Evolutionary conservation across 1,140 invertebrate species (phyloP).

Genomic region (Paraescarpia echinospica): DNA sequence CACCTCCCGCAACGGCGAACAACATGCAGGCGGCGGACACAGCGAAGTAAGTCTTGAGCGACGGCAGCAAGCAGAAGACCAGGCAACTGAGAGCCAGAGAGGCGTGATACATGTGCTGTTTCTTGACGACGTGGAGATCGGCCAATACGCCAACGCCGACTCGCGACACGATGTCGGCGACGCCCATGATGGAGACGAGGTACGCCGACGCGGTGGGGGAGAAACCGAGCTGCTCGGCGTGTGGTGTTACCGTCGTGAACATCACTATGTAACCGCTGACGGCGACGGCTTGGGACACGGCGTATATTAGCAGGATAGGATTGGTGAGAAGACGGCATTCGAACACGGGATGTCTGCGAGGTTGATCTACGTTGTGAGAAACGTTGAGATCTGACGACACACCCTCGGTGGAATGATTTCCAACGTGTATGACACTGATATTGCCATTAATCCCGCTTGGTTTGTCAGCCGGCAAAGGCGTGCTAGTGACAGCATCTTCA

Average conservation of each 20-base stretch:
- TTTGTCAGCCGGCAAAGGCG: background rate
- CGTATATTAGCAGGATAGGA: conserved; percentile 16
- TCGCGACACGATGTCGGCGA: conserved; percentile 15
- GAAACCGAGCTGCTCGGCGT: conserved; percentile 11
- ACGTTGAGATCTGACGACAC: background rate
- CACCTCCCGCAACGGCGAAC: background rate
- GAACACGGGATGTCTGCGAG: background rate
- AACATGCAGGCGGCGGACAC: background rate
- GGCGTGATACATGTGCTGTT: background rate
- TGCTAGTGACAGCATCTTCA: background rate
- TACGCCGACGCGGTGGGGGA: background rate
- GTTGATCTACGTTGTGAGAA: background rate
- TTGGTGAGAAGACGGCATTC: conserved; percentile 13
- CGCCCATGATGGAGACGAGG: conserved; percentile 22
- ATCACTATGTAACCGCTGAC: conserved; percentile 16
- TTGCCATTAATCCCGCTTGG: background rate
- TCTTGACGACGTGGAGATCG: conserved; percentile 19
- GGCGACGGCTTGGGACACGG: background rate
- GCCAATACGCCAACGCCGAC: conserved; percentile 18
- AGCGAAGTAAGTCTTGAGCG: background rate
- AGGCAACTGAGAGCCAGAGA: background rate
- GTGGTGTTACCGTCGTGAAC: conserved; percentile 9
- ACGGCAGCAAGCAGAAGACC: background rate
- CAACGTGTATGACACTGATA: background rate
- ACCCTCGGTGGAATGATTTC: background rate